Evolutionary conservation across 1,140 invertebrate genomes (phyloP).

Genomic region (Elysia chlorotica): DNA sequence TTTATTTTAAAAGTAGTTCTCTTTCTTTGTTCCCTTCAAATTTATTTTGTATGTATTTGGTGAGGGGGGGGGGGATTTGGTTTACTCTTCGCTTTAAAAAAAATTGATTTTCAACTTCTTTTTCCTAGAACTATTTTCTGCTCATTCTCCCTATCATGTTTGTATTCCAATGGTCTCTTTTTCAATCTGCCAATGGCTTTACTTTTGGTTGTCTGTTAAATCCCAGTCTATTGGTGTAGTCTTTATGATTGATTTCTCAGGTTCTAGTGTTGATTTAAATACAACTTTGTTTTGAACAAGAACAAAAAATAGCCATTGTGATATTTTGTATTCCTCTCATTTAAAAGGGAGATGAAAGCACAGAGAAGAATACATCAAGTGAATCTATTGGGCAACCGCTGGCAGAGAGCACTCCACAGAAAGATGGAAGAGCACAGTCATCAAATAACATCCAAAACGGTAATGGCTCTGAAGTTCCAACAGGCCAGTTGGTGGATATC

Average conservation of each 20-base stretch:
- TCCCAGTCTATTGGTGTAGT: too few species aligned
- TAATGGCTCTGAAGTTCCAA: slow-evolving; percentile 11
- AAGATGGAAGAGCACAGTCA: slow-evolving; percentile 20
- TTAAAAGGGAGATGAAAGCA: slow-evolving; percentile 15
- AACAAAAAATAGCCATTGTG: not conserved
- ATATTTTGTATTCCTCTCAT: not conserved
- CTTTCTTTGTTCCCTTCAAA: too few species aligned
- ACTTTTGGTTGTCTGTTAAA: too few species aligned
- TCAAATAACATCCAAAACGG: slow-evolving; percentile 6
- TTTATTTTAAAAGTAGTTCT: too few species aligned
- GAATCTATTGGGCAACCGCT: slow-evolving; percentile 28
- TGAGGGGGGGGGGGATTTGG: too few species aligned
- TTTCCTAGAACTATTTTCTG: not conserved
- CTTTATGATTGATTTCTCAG: too few species aligned
- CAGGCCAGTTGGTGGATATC: slow-evolving; percentile 50
- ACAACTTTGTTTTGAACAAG: not conserved
- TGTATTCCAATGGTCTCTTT: not conserved
- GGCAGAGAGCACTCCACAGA: slow-evolving; percentile 48
- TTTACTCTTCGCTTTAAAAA: too few species aligned
- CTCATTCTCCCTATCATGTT: too few species aligned
- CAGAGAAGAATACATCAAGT: slow-evolving; percentile 6
- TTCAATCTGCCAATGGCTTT: not conserved
- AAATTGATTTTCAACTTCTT: not conserved
- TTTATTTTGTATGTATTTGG: too few species aligned
- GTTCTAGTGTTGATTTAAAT: too few species aligned